Evolutionary conservation across 2,113 vertebrate species (phyloP).

Genomic region (Axis porcinus): DNA sequence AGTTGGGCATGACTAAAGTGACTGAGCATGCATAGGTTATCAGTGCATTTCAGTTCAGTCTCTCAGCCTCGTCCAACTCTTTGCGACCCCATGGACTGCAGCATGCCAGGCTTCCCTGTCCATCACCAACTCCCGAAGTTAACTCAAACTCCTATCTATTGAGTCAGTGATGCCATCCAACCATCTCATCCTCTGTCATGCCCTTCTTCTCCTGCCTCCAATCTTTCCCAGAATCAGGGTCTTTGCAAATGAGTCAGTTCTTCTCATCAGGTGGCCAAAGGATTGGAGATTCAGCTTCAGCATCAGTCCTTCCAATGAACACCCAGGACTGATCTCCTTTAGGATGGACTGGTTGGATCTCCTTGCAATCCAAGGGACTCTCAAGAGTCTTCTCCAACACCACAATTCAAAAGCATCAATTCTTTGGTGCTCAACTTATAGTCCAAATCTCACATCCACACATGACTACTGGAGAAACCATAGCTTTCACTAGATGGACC

Average conservation of each 20-base stretch:
- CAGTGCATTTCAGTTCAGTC: neutral
- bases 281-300: neutral
- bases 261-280: neutral
- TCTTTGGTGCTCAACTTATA: neutral
- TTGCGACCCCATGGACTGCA: neutral
- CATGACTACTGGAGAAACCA: neutral
- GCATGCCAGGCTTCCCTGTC: neutral
- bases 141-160: neutral
- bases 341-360: neutral
- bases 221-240: neutral
- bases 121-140: neutral
- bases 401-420: neutral
- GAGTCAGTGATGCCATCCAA: neutral
- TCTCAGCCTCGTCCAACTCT: accelerated
- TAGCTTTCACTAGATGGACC: neutral
- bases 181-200: neutral
- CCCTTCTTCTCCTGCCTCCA: neutral
- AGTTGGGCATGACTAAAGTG: neutral
- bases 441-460: neutral
- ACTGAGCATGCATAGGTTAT: neutral
- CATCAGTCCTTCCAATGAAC: neutral
- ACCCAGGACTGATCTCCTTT: neutral
- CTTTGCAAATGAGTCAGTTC: neutral
- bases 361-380: neutral
- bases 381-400: neutral